These are phyloP conservation scores for Machimus rusticus DNA, from an alignment of 2,888 invertebrate species.

Conservation along the genomic window DNA sequence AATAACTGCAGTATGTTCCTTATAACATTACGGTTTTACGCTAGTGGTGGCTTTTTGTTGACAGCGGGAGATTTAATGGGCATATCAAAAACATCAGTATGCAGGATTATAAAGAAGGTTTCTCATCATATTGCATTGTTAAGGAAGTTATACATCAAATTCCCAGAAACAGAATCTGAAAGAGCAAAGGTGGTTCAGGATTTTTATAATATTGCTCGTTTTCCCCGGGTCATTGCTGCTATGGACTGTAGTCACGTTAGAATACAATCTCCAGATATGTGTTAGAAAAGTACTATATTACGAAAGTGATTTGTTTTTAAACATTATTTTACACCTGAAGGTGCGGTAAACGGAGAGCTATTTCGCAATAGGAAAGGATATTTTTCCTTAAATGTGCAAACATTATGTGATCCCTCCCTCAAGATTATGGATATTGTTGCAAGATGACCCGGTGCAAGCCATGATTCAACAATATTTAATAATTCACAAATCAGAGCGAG, in stretches of 20 bases:
- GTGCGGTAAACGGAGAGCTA: too few species aligned
- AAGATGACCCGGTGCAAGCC: too few species aligned
- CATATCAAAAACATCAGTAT: slow-evolving; percentile 10
- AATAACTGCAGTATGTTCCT: slow-evolving; percentile 8
- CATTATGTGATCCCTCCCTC: too few species aligned
- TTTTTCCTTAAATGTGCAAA: too few species aligned
- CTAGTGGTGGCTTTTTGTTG: background rate
- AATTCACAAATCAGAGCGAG: slow-evolving; percentile 21
- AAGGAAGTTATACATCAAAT: background rate
- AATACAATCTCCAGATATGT: too few species aligned
- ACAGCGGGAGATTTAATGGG: background rate
- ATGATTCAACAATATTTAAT: slow-evolving; percentile 17
- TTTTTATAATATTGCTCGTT: slow-evolving; percentile 11
- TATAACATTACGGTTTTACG: background rate
- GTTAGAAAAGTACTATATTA: background rate
- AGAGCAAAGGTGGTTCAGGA: background rate
- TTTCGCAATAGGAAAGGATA: too few species aligned
- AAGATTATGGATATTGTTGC: too few species aligned
- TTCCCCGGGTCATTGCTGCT: background rate
- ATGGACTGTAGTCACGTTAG: too few species aligned
- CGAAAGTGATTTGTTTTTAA: too few species aligned
- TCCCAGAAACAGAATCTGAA: background rate
- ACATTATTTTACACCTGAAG: too few species aligned
- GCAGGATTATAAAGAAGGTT: background rate
- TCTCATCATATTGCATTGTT: background rate